Percentiles rank a stretch among this genome's conserved stretches.
phyloP scores from a whole-genome alignment of 1,140 invertebrate genomes.

The Onthophagus taurus region DNA sequence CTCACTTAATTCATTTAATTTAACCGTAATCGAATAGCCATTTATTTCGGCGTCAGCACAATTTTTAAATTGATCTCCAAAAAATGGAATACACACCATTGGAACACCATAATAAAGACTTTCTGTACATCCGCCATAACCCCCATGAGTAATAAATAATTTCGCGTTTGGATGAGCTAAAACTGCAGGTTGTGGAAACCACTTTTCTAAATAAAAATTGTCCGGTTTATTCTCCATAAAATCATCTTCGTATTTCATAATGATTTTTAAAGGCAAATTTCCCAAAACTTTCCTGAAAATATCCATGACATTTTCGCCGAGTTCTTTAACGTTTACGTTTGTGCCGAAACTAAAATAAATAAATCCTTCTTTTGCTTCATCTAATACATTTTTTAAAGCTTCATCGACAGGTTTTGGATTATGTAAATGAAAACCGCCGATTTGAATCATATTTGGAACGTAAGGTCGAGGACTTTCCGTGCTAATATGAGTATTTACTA shows the following conservation, averaged over 20 bases:
- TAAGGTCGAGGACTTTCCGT: slow-evolving; percentile 30
- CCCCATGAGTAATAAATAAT: slow-evolving; percentile 57
- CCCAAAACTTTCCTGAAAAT: slow-evolving; percentile 1
- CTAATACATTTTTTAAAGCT: slow-evolving; percentile 3
- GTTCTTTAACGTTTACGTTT: neutral
- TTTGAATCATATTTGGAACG: slow-evolving; percentile 34
- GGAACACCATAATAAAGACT: slow-evolving; percentile 54
- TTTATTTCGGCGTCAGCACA: no score
- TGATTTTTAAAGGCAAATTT: neutral
- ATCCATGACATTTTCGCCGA: neutral
- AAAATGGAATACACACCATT: slow-evolving; percentile 54
- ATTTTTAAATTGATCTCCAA: slow-evolving; percentile 44
- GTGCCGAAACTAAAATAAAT: slow-evolving; percentile 5
- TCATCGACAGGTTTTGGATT: slow-evolving; percentile 27
- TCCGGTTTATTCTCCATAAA: slow-evolving; percentile 4
- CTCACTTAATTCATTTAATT: no score
- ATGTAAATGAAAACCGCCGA: slow-evolving; percentile 31
- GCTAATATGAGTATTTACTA: slow-evolving; percentile 35
- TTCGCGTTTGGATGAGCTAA: slow-evolving; percentile 40
- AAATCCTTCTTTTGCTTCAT: slow-evolving; percentile 2
- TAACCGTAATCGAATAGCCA: no score
- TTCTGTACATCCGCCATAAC: slow-evolving; percentile 56
- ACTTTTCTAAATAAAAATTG: slow-evolving; percentile 13
- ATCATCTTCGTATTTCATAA: slow-evolving; percentile 1
- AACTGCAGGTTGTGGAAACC: slow-evolving; percentile 12